Base-by-base conservation (phyloP, 2,797 vertebrate species). In the Capromys pilorides region DNA sequence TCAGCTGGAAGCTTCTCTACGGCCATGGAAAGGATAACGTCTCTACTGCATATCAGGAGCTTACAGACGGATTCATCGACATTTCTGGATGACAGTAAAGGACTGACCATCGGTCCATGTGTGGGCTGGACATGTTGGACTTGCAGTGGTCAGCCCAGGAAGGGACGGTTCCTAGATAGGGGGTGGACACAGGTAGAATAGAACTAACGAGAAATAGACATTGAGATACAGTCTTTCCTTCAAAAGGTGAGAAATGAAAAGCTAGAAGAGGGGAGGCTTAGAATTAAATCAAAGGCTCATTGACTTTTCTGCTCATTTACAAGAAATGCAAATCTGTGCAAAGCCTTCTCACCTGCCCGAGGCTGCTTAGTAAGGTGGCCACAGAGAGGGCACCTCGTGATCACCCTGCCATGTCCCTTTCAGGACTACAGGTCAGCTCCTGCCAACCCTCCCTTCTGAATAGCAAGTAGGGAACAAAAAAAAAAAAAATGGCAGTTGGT, bases 241-340 rank as follows among this genome's bases (percentile, higher is more conserved):
- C 54, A 92, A 19, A 69, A 85, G 61, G 5, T 94, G 21, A 86
- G 77, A 93, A 54, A 71, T 81, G 62, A 84, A 83, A 36, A 93
- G 16, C 12, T 86, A 0, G 49, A 84, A 69, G 64, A 28, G 3
- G 10, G 41, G 13, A 84, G 28, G n/a, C 11, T 86, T 85, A 66
- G 64, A 33, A 59, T 54, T 57, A 80, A 45, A 80, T 86, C 64
- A 87, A 77, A 88, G 59, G 18, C 39, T 69, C 21, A 36, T 5
- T 88, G n/a, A 9, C 49, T 91, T 91, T 83, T 13, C 33, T 14
- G 6, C 28, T 67, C 39, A 77, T 41, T 71, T 45, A 75, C 81
- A 85, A 94, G 88, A 95, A 88, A 64, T 57, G 13, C 59, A 87
- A 31, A 78, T 83, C 80, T 39, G 21, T 54, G 13, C 21, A 86